Percentiles rank a stretch among this genome's conserved stretches.
phyloP scores from a whole-genome alignment of 2,888 invertebrate species.

The Sarcophaga subvicina region DNA sequence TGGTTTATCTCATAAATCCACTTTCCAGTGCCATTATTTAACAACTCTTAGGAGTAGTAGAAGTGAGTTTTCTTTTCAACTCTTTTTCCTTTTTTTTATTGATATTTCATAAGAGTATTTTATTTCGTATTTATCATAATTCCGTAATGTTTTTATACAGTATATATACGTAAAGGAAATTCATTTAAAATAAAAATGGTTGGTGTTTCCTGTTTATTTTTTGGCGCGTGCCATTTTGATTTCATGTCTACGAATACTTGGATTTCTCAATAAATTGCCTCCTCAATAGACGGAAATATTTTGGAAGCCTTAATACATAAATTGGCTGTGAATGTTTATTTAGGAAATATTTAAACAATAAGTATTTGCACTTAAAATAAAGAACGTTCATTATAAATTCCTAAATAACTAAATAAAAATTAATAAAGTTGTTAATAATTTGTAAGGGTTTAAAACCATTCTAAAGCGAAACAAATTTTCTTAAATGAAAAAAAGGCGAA shows the following conservation, averaged over 20 bases:
- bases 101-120: slow-evolving; percentile 1
- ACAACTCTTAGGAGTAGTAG: slow-evolving; percentile 35
- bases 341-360: slow-evolving; percentile 47
- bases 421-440: background rate
- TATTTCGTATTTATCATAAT: slow-evolving; percentile 41
- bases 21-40: slow-evolving; percentile 51
- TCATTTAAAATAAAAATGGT: slow-evolving; percentile 41
- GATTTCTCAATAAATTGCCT: background rate
- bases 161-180: slow-evolving; percentile 27
- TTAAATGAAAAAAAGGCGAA: background rate
- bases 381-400: background rate
- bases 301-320: slow-evolving; percentile 43
- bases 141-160: slow-evolving; percentile 5
- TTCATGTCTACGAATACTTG: slow-evolving; percentile 13
- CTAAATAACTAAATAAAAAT: background rate
- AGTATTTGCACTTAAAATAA: background rate
- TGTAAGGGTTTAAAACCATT: background rate
- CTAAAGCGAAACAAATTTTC: background rate
- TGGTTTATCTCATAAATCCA: slow-evolving; percentile 52
- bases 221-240: slow-evolving; percentile 63
- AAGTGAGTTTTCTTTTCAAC: background rate
- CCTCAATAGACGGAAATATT: slow-evolving; percentile 56
- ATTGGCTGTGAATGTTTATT: slow-evolving; percentile 56
- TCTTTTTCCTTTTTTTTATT: no score
- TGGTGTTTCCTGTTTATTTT: slow-evolving; percentile 56